A percentile compares a stretch with the other conserved stretches of the same genome.
Conservation (phyloP, 2,113 vertebrate species). For the Macrotus californicus region DNA sequence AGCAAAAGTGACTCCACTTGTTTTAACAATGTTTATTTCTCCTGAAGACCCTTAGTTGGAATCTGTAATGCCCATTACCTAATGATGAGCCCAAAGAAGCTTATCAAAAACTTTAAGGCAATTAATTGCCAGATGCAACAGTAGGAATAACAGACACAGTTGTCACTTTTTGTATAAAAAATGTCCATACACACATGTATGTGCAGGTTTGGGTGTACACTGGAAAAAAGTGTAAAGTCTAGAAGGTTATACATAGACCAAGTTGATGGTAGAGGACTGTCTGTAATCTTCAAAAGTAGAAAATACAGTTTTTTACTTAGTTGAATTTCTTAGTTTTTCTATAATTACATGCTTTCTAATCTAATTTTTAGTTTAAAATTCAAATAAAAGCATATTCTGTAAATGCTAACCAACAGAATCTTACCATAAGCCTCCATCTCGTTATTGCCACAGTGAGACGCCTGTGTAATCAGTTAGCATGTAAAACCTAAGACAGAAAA, state of each 20-base stretch:
- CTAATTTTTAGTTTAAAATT: slow-evolving; percentile 19
- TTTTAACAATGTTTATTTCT: slow-evolving; percentile 23
- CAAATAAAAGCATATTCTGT: neutral
- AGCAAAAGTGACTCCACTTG: neutral
- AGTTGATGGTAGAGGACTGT: neutral
- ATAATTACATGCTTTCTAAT: neutral
- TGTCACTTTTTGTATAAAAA: neutral
- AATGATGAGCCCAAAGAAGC: neutral
- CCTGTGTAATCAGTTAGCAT: neutral
- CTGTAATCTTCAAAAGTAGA: neutral
- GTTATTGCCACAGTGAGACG: neutral
- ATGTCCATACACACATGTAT: neutral
- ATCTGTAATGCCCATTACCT: slow-evolving; percentile 11
- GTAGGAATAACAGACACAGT: neutral
- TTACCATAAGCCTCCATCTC: neutral
- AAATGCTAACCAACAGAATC: neutral
- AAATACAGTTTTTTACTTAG: neutral
- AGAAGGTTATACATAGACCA: neutral
- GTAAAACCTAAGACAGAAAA: neutral
- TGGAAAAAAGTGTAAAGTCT: neutral
- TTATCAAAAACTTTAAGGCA: neutral
- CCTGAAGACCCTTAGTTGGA: neutral
- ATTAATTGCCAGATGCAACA: neutral
- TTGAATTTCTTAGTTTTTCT: slow-evolving; percentile 6
- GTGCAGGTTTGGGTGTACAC: neutral